These are phyloP conservation scores for Epirrita christyi DNA, from an alignment of 2,888 invertebrate genomes.

Conservation along the genomic window DNA sequence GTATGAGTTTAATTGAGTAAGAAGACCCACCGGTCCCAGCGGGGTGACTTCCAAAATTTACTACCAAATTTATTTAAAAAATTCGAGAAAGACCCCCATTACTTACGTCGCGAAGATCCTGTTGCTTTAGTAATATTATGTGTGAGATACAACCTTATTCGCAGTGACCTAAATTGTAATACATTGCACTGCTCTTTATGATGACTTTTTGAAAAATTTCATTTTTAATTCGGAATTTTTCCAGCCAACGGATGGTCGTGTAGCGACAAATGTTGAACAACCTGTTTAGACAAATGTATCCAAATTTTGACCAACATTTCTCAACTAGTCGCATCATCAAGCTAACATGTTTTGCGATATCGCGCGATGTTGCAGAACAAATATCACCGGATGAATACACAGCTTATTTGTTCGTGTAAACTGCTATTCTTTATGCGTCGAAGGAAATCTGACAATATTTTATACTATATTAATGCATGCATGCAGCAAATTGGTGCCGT, in stretches of 20 bases:
- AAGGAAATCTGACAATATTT: conserved; percentile 77
- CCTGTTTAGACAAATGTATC: neutral
- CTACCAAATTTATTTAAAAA: conserved; percentile 77
- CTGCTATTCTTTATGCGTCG: conserved; percentile 75
- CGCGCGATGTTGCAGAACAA: neutral
- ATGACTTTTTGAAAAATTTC: conserved; percentile 84
- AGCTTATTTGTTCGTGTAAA: conserved; percentile 79
- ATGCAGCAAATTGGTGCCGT: conserved; percentile 61
- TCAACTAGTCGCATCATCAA: no score
- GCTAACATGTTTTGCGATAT: neutral
- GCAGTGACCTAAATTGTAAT: conserved; percentile 78
- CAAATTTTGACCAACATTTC: no score
- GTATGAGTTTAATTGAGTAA: conserved; percentile 80
- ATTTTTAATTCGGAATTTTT: conserved; percentile 73
- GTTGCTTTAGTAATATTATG: conserved; percentile 76
- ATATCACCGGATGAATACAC: neutral
- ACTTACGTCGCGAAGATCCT: conserved; percentile 73
- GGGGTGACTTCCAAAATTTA: conserved; percentile 77
- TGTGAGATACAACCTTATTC: conserved; percentile 79
- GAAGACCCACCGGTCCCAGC: conserved; percentile 73
- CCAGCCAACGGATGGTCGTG: conserved; percentile 58
- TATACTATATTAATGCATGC: conserved; percentile 74
- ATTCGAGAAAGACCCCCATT: conserved; percentile 75
- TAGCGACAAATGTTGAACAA: neutral
- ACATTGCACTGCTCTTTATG: conserved; percentile 75